phyloP scores from a whole-genome alignment of 2,888 invertebrate species.

The Macrosoma leucophasiata region DNA sequence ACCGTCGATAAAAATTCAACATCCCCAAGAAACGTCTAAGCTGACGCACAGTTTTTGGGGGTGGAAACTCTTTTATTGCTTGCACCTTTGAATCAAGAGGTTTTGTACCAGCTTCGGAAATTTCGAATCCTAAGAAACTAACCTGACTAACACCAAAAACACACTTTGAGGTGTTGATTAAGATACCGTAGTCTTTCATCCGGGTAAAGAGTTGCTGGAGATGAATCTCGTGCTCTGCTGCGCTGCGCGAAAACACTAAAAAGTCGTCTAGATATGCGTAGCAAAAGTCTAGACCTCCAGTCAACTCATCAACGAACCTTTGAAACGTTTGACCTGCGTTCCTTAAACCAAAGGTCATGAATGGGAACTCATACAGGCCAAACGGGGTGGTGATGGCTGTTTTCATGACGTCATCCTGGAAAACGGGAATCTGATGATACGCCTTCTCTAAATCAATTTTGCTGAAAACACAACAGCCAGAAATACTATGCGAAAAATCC shows the following conservation, averaged over 20 bases:
- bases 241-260: conserved; percentile 24
- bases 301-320: conserved; percentile 26
- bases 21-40: background rate
- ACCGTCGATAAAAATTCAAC: background rate
- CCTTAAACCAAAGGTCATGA: no score
- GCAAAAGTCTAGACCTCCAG: conserved; percentile 10
- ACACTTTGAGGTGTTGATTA: no score
- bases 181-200: no score
- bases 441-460: no score
- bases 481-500: background rate
- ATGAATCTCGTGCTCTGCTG: background rate
- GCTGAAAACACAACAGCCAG: no score
- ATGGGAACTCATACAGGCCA: no score
- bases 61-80: background rate
- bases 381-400: no score
- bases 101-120: background rate
- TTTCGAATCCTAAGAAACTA: background rate
- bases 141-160: background rate
- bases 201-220: background rate
- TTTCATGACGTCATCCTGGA: no score
- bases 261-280: conserved; percentile 36
- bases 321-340: no score
- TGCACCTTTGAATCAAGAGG: background rate
- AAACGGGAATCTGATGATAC: no score
- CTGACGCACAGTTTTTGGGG: background rate